phyloP scores from a whole-genome alignment of 2,113 vertebrate species.

The Catharus bicknelli region DNA sequence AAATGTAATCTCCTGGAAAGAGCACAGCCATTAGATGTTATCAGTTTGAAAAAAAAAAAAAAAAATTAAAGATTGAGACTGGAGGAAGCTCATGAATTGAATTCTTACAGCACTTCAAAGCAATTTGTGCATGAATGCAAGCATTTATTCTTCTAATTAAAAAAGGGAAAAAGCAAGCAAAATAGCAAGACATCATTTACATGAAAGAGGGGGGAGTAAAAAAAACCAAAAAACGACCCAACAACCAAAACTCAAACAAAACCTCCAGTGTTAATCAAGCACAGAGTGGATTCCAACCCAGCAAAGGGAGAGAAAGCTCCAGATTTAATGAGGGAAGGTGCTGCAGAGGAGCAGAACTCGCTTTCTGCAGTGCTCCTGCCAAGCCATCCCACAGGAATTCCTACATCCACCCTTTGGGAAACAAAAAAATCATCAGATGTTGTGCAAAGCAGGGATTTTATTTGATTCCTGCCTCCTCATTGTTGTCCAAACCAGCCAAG shows the following conservation, averaged over 20 bases:
- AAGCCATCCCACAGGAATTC: neutral
- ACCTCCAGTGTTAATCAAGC: constrained; percentile 37
- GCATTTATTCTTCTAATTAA: constrained; percentile 61
- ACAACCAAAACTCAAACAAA: constrained; percentile 21
- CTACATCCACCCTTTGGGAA: neutral
- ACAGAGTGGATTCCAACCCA: neutral
- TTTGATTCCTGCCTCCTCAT: neutral
- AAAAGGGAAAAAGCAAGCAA: constrained; percentile 8
- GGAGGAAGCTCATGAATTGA: constrained; percentile 13
- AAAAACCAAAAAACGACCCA: neutral
- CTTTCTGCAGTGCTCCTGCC: neutral
- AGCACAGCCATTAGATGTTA: constrained; percentile 30
- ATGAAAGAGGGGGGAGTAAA: neutral
- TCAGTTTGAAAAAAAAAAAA: neutral
- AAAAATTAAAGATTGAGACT: neutral
- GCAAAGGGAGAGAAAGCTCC: neutral
- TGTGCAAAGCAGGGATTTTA: neutral
- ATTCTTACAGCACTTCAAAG: constrained; percentile 61
- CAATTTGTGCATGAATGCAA: constrained; percentile 48
- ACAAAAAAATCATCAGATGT: neutral
- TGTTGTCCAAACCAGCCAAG: neutral
- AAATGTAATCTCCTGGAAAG: neutral
- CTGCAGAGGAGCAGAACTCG: neutral
- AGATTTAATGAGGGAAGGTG: neutral
- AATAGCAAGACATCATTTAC: constrained; percentile 53